Evolutionary conservation across 2,113 vertebrate species (phyloP), one percentile per base, ranked within the genome.

Genomic region (Abramis brama): DNA sequence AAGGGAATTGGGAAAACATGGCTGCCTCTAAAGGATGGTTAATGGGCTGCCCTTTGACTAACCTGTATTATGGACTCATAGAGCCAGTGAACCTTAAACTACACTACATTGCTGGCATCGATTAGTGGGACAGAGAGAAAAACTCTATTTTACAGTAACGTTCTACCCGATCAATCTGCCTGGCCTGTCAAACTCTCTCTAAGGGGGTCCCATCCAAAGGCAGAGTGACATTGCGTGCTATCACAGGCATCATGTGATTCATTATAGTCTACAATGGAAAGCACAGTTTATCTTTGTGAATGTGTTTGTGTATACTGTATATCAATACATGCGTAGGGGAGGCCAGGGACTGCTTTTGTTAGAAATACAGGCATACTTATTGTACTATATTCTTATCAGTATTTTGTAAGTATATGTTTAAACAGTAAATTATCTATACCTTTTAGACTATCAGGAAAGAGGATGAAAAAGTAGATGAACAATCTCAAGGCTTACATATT

Each of bases 201-300:
- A 39, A n/a, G 82, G 77, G 73, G 64, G 60, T 83, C 55, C 59
- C 73, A 45, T 59, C 39, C 59, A 82, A 79, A 86, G 78, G 59
- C 84, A 66, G 68, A 75, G 47, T 83, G 81, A 87, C 82, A 79
- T 64, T 80, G 74, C 55, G 55, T 84, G 66, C 76, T 15, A 80
- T 50, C 62, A 68, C 52, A 84, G 55, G 21, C 62, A 60, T 23
- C 77, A 79, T 79, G 76, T 59, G 77, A 79, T 60, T 62, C 60
- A 79, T 79, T 79, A 60, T n/a, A 39, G 77, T 79, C 77, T 36
- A 10, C 21, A 62, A 2, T 23, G 62, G 33, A 79, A 71, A 70
- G 81, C 36, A 43, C 50, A 50, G 55, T 82, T 23, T 83, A 33
- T 52, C 11, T 64, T 33, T 79, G 33, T 79, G 12, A 68, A 45